Percentiles rank a stretch among this genome's conserved stretches.
Evolutionary conservation across 1,140 invertebrate species (phyloP).

Genomic region (Pseudomyrmex concolor): DNA sequence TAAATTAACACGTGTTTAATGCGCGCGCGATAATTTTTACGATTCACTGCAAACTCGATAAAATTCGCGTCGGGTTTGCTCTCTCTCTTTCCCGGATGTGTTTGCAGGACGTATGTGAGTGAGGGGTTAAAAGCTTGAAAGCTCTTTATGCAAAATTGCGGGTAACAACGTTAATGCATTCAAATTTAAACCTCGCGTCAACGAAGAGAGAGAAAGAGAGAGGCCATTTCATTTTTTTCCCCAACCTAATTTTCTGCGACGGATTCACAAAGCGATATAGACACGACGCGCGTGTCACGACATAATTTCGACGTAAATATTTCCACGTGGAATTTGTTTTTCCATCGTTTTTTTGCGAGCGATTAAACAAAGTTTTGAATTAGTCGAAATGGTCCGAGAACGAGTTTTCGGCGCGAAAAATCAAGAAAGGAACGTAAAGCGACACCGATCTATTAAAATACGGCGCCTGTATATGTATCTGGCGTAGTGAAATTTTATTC

Average conservation of each 20-base stretch:
- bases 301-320: background rate
- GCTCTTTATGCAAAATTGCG: conserved; percentile 31
- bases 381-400: conserved; percentile 11
- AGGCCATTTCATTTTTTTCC: conserved; percentile 36
- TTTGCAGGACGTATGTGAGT: conserved; percentile 14
- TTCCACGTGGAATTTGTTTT: conserved; percentile 20
- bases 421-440: background rate
- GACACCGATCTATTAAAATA: background rate
- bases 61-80: background rate
- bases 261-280: conserved; percentile 5
- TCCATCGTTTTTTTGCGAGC: background rate
- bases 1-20: conserved; percentile 17
- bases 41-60: conserved; percentile 16
- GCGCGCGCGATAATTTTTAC: conserved; percentile 27
- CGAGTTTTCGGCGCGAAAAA: background rate
- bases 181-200: conserved; percentile 35
- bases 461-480: background rate
- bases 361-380: conserved; percentile 4
- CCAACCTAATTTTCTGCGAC: conserved; percentile 14
- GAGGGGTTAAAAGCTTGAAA: conserved; percentile 32
- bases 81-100: background rate
- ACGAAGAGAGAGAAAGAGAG: background rate
- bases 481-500: background rate
- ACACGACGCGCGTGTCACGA: background rate
- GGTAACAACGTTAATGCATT: conserved; percentile 32